Conservation (phyloP, 2,888 invertebrate genomes). For the Opisthograptis luteolata region DNA sequence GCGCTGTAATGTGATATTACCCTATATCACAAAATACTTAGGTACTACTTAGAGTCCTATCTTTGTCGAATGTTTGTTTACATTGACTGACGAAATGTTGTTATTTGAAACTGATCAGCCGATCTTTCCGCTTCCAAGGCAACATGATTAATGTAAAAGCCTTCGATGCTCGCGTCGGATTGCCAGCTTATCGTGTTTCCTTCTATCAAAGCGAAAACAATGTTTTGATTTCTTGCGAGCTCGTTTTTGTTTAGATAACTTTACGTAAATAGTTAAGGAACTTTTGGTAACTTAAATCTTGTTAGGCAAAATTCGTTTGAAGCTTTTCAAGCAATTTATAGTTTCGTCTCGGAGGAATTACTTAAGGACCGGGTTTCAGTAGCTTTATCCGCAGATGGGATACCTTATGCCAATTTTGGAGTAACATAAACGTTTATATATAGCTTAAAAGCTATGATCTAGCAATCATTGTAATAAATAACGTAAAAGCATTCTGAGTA, state of each 20-base stretch:
- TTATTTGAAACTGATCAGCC: background rate
- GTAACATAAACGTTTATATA: too few relatives aligned
- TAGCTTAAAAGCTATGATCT: too few relatives aligned
- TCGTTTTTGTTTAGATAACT: background rate
- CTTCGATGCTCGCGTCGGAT: constrained; percentile 5
- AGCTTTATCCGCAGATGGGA: too few relatives aligned
- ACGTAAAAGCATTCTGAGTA: too few relatives aligned
- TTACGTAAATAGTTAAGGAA: background rate
- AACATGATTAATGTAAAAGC: constrained; percentile 7
- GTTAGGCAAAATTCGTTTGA: too few relatives aligned
- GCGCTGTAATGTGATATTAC: too few relatives aligned
- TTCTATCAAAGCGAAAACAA: background rate
- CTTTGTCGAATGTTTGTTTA: constrained; percentile 1
- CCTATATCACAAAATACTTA: background rate
- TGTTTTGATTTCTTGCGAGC: constrained; percentile 8
- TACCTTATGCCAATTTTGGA: too few relatives aligned
- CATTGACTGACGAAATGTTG: background rate
- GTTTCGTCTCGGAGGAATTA: too few relatives aligned
- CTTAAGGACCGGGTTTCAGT: too few relatives aligned
- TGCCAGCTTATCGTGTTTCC: constrained; percentile 5
- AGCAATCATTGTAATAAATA: too few relatives aligned
- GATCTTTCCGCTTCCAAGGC: background rate
- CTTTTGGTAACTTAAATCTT: background rate
- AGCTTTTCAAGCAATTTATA: too few relatives aligned
- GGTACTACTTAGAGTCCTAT: background rate